phyloP scores from a whole-genome alignment of 2,113 vertebrate species.

The Oncorhynchus clarkii region DNA sequence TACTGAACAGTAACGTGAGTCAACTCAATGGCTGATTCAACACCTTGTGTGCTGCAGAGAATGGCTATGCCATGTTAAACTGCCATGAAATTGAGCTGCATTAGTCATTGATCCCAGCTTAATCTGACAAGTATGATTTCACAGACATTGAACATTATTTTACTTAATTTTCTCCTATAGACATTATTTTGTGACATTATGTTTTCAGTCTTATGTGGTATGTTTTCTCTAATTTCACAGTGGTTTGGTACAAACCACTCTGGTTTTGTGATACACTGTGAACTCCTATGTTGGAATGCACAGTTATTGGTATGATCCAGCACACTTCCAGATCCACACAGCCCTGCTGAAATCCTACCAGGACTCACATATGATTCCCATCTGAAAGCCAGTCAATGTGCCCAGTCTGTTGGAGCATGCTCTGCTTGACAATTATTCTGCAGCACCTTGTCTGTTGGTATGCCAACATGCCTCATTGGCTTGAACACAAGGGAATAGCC shows the following conservation, averaged over 20 bases:
- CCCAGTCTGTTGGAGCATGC: neutral
- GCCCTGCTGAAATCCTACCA: neutral
- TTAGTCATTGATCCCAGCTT: neutral
- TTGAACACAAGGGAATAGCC: neutral
- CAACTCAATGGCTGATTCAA: neutral
- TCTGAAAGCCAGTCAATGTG: neutral
- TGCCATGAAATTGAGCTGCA: too few species aligned
- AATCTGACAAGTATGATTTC: neutral
- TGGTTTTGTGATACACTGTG: neutral
- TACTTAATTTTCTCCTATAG: neutral
- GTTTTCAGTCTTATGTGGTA: neutral
- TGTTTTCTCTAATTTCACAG: neutral
- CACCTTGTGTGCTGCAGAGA: neutral
- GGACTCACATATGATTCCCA: neutral
- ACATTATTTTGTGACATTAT: neutral
- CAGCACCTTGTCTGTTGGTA: slow-evolving; percentile 7
- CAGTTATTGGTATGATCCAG: neutral
- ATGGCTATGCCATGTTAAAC: neutral
- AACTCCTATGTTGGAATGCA: neutral
- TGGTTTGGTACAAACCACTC: neutral
- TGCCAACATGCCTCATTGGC: slow-evolving; percentile 6
- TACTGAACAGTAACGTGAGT: neutral
- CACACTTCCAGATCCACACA: neutral
- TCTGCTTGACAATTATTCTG: neutral
- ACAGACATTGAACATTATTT: neutral